Base-by-base conservation (phyloP, 2,113 vertebrate species). In the Labrus mixtus region DNA sequence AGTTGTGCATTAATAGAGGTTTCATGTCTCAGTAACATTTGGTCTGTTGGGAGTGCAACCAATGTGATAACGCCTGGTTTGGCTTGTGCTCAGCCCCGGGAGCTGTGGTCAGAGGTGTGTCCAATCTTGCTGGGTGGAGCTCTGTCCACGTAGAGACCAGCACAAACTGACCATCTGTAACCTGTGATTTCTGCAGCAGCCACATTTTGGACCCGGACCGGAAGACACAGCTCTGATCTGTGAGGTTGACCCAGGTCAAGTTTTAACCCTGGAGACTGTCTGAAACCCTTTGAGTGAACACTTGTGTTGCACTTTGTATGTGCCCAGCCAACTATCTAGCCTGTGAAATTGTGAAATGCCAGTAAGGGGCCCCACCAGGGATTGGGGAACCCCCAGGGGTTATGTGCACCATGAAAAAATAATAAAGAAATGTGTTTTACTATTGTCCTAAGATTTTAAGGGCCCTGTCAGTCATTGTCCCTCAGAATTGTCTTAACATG, bases 111-210 rank as follows among this genome's bases (percentile, higher is more conserved):
- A 64, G 73, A 85, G 79, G 83, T 77, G 76, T 87, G 74, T 84
- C 79, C 53, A 54, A 2, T 67, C 56, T 20, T 25, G 25, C 19
- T 60, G 63, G 73, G 85, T 69, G 81, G 62, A 82, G 55, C 76
- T 64, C 37, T 0, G 67, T 79, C 81, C 78, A 84, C 45, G 25
- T 65, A 59, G 54, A 87, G 60, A 43, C 71, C 58, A 78, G 36
- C 57, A 54, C 45, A 74, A 51, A 76, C 57, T 83, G 84, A 82
- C 86, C 79, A 81, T 67, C 46, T 77, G 43, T 37, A 89, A 90
- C 86, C 82, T 86, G 74, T 89, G 73, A 91, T 91, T 88, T 88
- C 19, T 61, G 48, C 60, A 19, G 46, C 48, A 13, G 85, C 89
- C 85, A 76, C 90, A 79, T 83, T 78, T 69, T 80, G 79, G 61